These are phyloP conservation scores for Neotoma lepida DNA, from an alignment of 2,113 vertebrate species.

Conservation along the genomic window DNA sequence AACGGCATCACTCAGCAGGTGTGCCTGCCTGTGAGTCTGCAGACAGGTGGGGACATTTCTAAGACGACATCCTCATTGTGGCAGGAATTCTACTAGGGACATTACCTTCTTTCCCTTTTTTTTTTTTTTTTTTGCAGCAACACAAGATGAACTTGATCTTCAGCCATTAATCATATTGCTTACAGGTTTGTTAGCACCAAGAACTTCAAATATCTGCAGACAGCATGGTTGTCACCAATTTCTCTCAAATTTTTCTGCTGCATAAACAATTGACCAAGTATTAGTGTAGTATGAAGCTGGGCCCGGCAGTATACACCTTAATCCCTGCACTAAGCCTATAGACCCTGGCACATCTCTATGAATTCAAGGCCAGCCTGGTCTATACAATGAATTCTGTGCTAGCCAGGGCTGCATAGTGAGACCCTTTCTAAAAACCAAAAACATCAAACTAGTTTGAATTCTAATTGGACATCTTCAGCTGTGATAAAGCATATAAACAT, in stretches of 20 bases:
- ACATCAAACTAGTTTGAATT: background rate
- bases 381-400: background rate
- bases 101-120: background rate
- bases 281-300: background rate
- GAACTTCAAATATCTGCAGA: background rate
- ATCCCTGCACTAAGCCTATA: background rate
- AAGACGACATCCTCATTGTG: background rate
- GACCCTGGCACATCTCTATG: background rate
- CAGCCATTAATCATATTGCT: background rate
- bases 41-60: too few relatives aligned
- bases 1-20: background rate
- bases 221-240: background rate
- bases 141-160: background rate
- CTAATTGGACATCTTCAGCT: background rate
- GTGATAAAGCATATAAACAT: background rate
- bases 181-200: background rate
- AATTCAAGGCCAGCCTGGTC: background rate
- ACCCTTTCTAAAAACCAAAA: background rate
- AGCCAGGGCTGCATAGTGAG: background rate
- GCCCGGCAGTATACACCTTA: background rate
- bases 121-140: background rate
- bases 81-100: background rate
- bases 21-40: background rate
- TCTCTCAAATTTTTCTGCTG: background rate
- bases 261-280: slow-evolving; percentile 12